Evolutionary conservation across 2,113 vertebrate species (phyloP).

Genomic region (Ivindomyrus marchei): DNA sequence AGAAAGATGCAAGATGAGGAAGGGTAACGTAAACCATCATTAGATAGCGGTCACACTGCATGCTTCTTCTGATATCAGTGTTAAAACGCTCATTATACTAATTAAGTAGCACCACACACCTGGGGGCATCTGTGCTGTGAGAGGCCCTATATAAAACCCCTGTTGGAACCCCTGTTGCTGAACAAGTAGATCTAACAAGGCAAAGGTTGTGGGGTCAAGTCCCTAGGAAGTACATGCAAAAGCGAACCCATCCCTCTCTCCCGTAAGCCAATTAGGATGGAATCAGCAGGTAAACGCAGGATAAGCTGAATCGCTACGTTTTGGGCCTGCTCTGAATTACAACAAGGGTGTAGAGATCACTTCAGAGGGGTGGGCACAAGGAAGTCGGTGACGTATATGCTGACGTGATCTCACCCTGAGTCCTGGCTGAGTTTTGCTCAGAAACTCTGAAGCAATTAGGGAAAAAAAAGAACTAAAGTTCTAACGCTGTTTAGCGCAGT

Average conservation of each 20-base stretch:
- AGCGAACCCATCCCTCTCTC: no score
- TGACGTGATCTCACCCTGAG: background rate
- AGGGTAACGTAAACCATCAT: conserved; percentile 6
- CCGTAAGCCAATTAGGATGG: no score
- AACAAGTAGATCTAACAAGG: background rate
- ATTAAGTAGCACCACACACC: background rate
- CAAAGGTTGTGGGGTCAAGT: background rate
- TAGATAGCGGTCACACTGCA: conserved; percentile 5
- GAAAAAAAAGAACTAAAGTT: background rate
- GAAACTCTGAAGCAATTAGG: background rate
- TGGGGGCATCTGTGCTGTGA: background rate
- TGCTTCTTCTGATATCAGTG: conserved; percentile 21
- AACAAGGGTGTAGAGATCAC: background rate
- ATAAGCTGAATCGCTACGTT: background rate
- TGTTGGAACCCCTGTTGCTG: background rate
- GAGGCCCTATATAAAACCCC: background rate
- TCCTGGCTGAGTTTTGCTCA: background rate
- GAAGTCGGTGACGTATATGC: background rate
- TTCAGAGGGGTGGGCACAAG: background rate
- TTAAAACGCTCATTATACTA: conserved; percentile 25
- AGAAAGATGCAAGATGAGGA: background rate
- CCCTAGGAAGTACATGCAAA: background rate
- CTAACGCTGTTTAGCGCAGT: background rate
- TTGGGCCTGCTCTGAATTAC: background rate
- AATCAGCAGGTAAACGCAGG: no score